phyloP scores from a whole-genome alignment of 1,140 invertebrate genomes.

The Leptopilina clavipes region DNA sequence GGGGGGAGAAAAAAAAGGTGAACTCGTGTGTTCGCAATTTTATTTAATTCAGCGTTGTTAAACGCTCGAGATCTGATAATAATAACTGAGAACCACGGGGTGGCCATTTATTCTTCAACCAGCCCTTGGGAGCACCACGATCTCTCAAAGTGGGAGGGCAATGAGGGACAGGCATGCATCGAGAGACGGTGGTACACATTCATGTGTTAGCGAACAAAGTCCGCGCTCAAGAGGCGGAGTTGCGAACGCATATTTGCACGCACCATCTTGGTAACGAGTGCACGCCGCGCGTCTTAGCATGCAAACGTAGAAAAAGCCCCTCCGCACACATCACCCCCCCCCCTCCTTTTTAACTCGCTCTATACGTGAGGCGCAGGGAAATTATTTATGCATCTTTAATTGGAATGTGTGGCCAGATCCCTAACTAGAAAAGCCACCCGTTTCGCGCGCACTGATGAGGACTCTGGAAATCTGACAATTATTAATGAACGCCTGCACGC shows the following conservation, averaged over 20 bases:
- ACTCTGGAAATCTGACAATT: constrained; percentile 17
- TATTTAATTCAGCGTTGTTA: constrained; percentile 16
- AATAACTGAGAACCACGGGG: constrained; percentile 32
- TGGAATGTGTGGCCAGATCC: constrained; percentile 21
- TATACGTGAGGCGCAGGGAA: background rate
- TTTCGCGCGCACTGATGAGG: background rate
- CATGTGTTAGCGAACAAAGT: constrained; percentile 28
- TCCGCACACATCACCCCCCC: too few relatives aligned
- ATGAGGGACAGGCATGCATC: constrained; percentile 20
- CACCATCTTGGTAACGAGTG: constrained; percentile 32
- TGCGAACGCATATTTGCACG: constrained; percentile 34
- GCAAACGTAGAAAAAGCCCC: constrained; percentile 23
- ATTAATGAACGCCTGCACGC: background rate
- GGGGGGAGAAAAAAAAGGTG: background rate
- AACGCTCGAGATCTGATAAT: constrained; percentile 32
- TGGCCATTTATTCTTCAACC: constrained; percentile 27
- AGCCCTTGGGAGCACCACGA: constrained; percentile 22
- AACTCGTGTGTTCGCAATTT: constrained; percentile 29
- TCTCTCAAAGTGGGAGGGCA: constrained; percentile 31
- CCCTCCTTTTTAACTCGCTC: too few relatives aligned
- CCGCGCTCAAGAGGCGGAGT: constrained; percentile 29
- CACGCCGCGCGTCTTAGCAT: constrained; percentile 5
- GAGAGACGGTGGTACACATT: constrained; percentile 2
- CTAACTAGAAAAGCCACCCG: constrained; percentile 24
- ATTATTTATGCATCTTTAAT: constrained; percentile 33